Evolutionary conservation across 1,140 invertebrate species (phyloP).

Genomic region (Neodiprion virginianus): DNA sequence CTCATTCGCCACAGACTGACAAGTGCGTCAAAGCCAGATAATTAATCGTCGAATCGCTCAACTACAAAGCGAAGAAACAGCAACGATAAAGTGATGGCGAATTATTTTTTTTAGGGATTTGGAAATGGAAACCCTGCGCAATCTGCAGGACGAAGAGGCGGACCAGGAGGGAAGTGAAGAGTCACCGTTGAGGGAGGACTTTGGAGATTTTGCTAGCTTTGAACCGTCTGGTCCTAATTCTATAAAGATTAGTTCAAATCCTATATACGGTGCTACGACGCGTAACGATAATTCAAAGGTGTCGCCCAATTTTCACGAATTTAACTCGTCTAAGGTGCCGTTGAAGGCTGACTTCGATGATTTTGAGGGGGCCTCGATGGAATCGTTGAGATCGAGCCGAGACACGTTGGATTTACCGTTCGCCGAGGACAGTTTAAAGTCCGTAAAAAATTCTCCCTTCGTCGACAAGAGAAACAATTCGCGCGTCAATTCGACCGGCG

Average conservation of each 20-base stretch:
- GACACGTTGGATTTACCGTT: conserved; percentile 55
- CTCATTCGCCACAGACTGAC: conserved; percentile 42
- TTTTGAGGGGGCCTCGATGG: conserved; percentile 52
- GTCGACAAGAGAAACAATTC: conserved; percentile 41
- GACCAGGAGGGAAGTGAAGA: conserved; percentile 54
- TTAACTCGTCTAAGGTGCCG: conserved; percentile 52
- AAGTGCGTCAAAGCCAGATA: conserved; percentile 40
- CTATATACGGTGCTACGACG: conserved; percentile 35
- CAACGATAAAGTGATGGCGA: no score
- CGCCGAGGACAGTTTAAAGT: conserved; percentile 54
- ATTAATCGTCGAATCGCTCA: no score
- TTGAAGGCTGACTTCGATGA: conserved; percentile 57
- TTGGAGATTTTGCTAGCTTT: conserved; percentile 52
- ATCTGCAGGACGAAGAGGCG: conserved; percentile 49
- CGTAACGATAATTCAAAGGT: conserved; percentile 40
- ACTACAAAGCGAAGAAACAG: no score
- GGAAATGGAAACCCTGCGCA: conserved; percentile 44
- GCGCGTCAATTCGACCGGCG: conserved; percentile 41
- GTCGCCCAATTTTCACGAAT: conserved; percentile 42
- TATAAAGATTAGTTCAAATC: conserved; percentile 43
- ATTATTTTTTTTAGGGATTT: conserved; percentile 42
- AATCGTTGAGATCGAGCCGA: conserved; percentile 53
- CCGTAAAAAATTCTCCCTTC: conserved; percentile 52
- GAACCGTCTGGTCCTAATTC: conserved; percentile 41
- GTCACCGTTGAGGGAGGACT: conserved; percentile 52